Evolutionary conservation across 1,140 invertebrate species (phyloP).

Genomic region (Drosophila lacertosa): DNA sequence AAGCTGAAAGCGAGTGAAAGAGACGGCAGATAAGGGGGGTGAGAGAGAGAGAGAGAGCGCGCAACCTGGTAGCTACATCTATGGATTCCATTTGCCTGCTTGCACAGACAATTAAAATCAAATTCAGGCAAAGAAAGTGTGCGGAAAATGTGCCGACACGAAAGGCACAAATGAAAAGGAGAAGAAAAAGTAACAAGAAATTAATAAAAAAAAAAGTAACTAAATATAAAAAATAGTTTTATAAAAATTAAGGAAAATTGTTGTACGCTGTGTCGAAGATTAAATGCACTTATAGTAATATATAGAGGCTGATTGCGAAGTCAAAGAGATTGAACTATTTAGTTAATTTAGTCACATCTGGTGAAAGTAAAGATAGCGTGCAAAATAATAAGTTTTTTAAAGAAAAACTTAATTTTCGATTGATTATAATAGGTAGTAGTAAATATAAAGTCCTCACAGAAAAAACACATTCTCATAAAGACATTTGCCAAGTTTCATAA

Average conservation of each 20-base stretch:
- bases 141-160: constrained; percentile 63
- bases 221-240: constrained; percentile 8
- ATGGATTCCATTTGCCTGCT: constrained; percentile 33
- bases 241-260: not conserved
- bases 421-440: too few species aligned
- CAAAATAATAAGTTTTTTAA: too few species aligned
- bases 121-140: constrained; percentile 66
- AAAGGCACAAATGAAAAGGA: constrained; percentile 24
- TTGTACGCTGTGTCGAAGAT: too few species aligned
- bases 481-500: too few species aligned
- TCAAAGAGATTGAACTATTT: too few species aligned
- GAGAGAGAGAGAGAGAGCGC: not conserved
- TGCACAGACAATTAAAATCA: constrained; percentile 61
- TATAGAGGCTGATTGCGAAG: too few species aligned
- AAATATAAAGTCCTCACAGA: too few species aligned
- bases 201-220: constrained; percentile 23
- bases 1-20: constrained; percentile 27
- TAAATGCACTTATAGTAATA: too few species aligned
- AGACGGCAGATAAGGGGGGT: not conserved
- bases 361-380: too few species aligned
- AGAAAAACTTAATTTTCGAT: too few species aligned
- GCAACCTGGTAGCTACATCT: constrained; percentile 20
- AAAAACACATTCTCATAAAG: too few species aligned
- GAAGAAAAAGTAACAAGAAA: constrained; percentile 25
- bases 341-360: too few species aligned